These are phyloP conservation scores for Caenorhabditis sp. DNA, from an alignment of 2,888 invertebrate species.

Conservation along the genomic window DNA sequence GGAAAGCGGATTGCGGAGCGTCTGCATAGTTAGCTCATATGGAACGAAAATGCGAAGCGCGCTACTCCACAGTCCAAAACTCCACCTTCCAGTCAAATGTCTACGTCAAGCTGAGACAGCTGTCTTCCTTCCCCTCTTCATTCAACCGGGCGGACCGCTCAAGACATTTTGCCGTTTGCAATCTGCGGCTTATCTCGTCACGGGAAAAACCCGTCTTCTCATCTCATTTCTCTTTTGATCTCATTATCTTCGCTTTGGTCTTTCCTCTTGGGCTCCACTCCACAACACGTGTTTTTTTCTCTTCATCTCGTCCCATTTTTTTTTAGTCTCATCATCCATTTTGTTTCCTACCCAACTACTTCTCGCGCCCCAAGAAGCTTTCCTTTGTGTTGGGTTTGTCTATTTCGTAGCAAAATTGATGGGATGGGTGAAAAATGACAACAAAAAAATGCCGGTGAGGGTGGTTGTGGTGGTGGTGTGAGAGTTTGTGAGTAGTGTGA, in stretches of 20 bases:
- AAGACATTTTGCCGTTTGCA: constrained; percentile 46
- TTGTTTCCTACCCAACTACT: constrained; percentile 6
- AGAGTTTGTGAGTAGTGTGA: constrained; percentile 29
- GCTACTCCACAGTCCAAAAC: constrained; percentile 59
- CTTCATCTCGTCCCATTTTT: neutral
- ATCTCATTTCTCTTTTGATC: constrained; percentile 62
- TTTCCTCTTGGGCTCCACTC: constrained; percentile 42
- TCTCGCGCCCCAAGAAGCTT: neutral
- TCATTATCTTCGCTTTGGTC: constrained; percentile 65
- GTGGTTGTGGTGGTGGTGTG: constrained; percentile 14
- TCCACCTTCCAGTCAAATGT: constrained; percentile 55
- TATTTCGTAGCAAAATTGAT: constrained; percentile 51
- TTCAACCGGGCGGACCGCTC: constrained; percentile 61
- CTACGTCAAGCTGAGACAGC: constrained; percentile 57
- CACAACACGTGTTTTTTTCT: constrained; percentile 57
- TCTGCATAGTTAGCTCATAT: constrained; percentile 55
- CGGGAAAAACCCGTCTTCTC: constrained; percentile 43
- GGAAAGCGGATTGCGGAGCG: constrained; percentile 63
- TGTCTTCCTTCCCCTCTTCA: constrained; percentile 45
- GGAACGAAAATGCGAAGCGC: constrained; percentile 49
- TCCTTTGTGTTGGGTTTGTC: constrained; percentile 3
- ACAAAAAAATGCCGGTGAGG: no score
- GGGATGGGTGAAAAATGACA: constrained; percentile 50
- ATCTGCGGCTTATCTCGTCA: constrained; percentile 54
- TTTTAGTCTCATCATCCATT: neutral